A percentile compares a stretch with the other conserved stretches of the same genome.
Evolutionary conservation across 2,888 invertebrate genomes (phyloP).

Genomic region (Fragum whitleyi): DNA sequence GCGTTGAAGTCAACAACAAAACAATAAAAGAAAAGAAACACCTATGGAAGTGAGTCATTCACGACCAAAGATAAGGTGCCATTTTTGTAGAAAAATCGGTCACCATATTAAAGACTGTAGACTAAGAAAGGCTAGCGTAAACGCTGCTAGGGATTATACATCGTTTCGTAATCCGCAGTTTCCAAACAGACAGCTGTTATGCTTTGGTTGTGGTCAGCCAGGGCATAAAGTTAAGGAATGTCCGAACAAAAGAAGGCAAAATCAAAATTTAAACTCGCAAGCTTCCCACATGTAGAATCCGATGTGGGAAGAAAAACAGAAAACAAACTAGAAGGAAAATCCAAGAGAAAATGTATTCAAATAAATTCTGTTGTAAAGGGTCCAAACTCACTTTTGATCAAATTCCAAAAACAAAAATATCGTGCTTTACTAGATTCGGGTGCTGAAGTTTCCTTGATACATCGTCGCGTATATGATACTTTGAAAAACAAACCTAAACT

Average conservation of each 20-base stretch:
- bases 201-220: no score
- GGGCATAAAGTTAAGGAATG: no score
- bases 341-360: background rate
- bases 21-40: no score
- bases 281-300: conserved; percentile 9
- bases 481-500: conserved; percentile 50
- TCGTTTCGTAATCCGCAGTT: conserved; percentile 19
- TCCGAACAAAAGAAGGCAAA: background rate
- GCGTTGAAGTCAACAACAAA: no score
- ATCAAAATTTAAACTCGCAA: background rate
- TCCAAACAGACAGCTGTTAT: no score
- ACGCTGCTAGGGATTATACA: no score
- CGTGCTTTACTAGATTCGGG: conserved; percentile 36
- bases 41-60: no score
- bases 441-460: conserved; percentile 45
- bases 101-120: no score
- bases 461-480: conserved; percentile 70
- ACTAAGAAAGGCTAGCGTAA: no score
- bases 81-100: no score
- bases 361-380: background rate
- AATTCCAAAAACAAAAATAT: conserved; percentile 38
- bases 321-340: background rate
- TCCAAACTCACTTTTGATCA: conserved; percentile 27
- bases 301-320: conserved; percentile 11
- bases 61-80: no score